Evolutionary conservation across 2,113 vertebrate species (phyloP).

Genomic region (Cyphomyrus plagiostoma): DNA sequence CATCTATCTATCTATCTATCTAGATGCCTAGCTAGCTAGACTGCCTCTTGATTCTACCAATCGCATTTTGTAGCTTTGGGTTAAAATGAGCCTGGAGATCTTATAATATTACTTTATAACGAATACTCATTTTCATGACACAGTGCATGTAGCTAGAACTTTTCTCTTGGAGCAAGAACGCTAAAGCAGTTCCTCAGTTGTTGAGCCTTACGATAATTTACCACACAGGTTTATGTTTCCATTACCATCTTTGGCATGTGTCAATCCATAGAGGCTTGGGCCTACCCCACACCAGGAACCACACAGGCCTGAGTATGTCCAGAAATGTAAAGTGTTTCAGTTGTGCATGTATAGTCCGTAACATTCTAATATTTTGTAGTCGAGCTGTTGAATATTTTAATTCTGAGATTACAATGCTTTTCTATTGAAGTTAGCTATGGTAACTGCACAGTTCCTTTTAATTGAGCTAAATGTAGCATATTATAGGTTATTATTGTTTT

Average conservation of each 20-base stretch:
- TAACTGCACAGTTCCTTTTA: not conserved
- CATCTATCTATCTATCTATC: not conserved
- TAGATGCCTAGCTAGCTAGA: not conserved
- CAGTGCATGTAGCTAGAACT: not conserved
- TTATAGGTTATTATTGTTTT: not conserved
- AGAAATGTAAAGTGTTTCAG: not conserved
- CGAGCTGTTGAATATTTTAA: not conserved
- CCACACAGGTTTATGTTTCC: not conserved
- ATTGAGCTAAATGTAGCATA: not conserved
- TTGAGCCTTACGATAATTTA: not conserved
- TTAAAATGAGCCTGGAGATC: not conserved
- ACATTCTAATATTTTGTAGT: not conserved
- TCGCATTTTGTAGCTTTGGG: not conserved
- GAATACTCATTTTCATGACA: not conserved
- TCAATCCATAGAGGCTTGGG: not conserved
- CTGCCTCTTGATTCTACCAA: not conserved
- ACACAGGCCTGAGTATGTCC: not conserved
- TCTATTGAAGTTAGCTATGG: not conserved
- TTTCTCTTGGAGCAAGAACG: not conserved
- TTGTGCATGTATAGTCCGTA: not conserved
- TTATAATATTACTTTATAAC: slow-evolving; percentile 4
- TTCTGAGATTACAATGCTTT: not conserved
- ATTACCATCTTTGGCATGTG: slow-evolving; percentile 1
- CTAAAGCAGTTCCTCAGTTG: not conserved
- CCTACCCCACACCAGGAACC: not conserved